Evolutionary conservation across 37 sponge, comb jelly and placozoan species (phyloP).

Genomic region (Halisarca cf. caerulea): DNA sequence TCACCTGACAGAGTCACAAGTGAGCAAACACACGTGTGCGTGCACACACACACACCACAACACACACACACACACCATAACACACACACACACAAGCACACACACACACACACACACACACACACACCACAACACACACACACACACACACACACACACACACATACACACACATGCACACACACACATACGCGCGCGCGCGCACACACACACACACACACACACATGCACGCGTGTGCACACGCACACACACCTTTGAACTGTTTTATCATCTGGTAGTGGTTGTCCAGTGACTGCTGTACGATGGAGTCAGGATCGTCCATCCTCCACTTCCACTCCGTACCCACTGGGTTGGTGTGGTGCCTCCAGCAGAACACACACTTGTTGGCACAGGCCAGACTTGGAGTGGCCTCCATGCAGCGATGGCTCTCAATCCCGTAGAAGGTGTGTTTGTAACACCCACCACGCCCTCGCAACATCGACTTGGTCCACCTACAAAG

Average conservation of each 20-base stretch:
- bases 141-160: too few species aligned
- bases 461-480: constrained; percentile 95
- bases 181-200: too few species aligned
- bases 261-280: constrained; percentile 95
- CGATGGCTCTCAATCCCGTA: constrained; percentile 98
- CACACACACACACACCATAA: too few species aligned
- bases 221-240: too few species aligned
- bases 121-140: too few species aligned
- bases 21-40: too few species aligned
- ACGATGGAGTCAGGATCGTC: constrained; percentile 82
- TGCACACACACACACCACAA: too few species aligned
- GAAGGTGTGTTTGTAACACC: constrained; percentile 98
- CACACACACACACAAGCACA: too few species aligned
- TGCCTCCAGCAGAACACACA: constrained; percentile 98
- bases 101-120: too few species aligned
- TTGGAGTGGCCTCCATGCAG: constrained; percentile 98
- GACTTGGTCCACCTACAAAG: constrained; percentile 98
- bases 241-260: constrained; percentile 89
- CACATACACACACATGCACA: too few species aligned
- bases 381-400: constrained; percentile 98
- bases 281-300: constrained; percentile 80
- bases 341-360: constrained; percentile 98
- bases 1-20: background rate
- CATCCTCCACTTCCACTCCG: constrained; percentile 95
- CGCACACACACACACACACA: too few species aligned